Base-by-base conservation (phyloP, 2,113 vertebrate genomes). In the Tupaia tana region DNA sequence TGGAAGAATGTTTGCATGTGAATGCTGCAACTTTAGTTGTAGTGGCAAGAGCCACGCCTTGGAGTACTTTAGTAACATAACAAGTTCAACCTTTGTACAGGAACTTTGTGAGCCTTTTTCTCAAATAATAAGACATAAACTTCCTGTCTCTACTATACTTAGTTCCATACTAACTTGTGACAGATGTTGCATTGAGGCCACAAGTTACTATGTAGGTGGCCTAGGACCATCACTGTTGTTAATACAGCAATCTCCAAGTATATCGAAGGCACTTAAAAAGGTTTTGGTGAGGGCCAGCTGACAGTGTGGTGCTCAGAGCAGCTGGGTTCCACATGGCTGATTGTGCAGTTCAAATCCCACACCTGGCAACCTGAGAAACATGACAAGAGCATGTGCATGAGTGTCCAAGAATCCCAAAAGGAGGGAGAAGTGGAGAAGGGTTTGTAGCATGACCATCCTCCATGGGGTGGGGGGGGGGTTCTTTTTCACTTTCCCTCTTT, bases 21-120 rank as follows among this genome's bases (percentile, higher is more conserved):
- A 10, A 9, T 70, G 69, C 56, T 90, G 54, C 56, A 81, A 56
- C 34, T 43, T 43, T 43, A 43, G 43, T 43, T 43, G 43, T 22
- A 64, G 66, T 92, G 27, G 24, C 34, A 74, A 74, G 52, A 90
- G 31, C 54, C 54, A 70, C 75, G 67, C 16, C 56, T 67, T 29
- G 9, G 27, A 67, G 3, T 31, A 24, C 43, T 81, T 59, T 14
- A 27, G 34, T 52, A 81, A 70, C 70, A 56, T 59, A 64, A 82
- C 25, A 77, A 67, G 69, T 61, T 31, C 31, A 77, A 81, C 84
- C 54, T 85, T 93, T 75, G 69, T 75, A 56, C 54, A 29, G 67
- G 31, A 78, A 83, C 8, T 82, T 75, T 54, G 63, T 70, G 71
- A 43, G 29, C 77, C 54, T 61, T 88, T 92, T 92, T 95, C 71